Percentiles rank a stretch among this genome's conserved stretches.
Evolutionary conservation across 2,113 vertebrate species (phyloP).

Genomic region (Apus apus): DNA sequence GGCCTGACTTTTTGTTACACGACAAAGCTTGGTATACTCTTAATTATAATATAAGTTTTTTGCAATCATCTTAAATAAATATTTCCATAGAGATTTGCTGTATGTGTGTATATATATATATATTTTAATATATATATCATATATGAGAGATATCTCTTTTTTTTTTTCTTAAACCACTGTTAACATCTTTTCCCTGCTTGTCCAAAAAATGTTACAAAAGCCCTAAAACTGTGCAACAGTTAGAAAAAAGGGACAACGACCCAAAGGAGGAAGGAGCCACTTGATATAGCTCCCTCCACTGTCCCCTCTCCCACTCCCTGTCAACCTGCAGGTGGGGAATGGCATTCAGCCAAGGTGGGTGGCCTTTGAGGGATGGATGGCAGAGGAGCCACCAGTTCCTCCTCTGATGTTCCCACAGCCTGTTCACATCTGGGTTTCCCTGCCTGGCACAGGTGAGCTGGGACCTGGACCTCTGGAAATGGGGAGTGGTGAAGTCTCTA

Average conservation of each 20-base stretch:
- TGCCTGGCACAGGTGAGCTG: neutral
- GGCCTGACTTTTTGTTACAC: slow-evolving; percentile 22
- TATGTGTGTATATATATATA: slow-evolving; percentile 36
- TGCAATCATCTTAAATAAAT: slow-evolving; percentile 70
- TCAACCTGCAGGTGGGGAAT: neutral
- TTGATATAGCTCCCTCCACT: neutral
- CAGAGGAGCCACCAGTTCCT: neutral
- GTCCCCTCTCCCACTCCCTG: neutral
- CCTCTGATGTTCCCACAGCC: neutral
- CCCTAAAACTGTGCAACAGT: slow-evolving; percentile 72
- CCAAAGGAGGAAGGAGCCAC: slow-evolving; percentile 49
- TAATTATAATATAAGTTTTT: slow-evolving; percentile 40
- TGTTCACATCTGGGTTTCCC: neutral
- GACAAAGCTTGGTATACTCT: slow-evolving; percentile 38
- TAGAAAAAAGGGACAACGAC: slow-evolving; percentile 58
- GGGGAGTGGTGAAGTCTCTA: fast-evolving
- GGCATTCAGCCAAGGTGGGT: neutral
- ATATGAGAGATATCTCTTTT: slow-evolving; percentile 25
- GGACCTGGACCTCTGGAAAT: neutral
- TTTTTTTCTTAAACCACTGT: slow-evolving; percentile 51
- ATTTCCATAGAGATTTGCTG: slow-evolving; percentile 69
- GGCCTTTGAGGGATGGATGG: neutral
- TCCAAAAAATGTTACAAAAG: slow-evolving; percentile 70
- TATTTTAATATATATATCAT: slow-evolving; percentile 38
- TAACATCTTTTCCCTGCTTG: slow-evolving; percentile 63